phyloP scores from a whole-genome alignment of 2,113 vertebrate genomes.

The rat (Rattus norvegicus) region DNA sequence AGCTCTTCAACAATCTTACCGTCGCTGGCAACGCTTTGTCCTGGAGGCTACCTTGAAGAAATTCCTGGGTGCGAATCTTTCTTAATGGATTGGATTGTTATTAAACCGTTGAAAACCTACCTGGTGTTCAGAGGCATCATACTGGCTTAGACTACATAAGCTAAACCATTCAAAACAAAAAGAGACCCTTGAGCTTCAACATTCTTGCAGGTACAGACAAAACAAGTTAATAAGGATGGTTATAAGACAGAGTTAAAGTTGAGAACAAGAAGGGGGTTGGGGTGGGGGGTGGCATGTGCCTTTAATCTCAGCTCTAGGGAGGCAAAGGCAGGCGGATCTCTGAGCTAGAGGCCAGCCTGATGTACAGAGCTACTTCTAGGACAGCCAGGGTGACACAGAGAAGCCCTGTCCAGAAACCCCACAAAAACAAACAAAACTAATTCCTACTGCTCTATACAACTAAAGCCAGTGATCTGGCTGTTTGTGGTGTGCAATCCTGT shows the following conservation, averaged over 20 bases:
- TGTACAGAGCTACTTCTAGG: too few species aligned
- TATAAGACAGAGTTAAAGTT: not conserved
- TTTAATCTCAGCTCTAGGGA: too few species aligned
- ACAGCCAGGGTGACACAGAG: too few species aligned
- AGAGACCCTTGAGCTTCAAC: not conserved
- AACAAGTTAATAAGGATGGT: not conserved
- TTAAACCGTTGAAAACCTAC: not conserved
- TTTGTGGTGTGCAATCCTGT: too few species aligned
- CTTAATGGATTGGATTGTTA: not conserved
- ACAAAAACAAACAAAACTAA: too few species aligned
- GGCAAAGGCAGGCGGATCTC: too few species aligned
- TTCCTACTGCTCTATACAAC: too few species aligned
- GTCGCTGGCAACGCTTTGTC: not conserved
- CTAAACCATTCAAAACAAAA: not conserved
- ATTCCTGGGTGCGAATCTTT: not conserved
- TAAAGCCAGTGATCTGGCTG: too few species aligned
- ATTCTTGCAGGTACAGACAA: not conserved
- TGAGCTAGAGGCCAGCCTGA: too few species aligned
- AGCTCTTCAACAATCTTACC: not conserved
- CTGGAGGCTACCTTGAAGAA: not conserved
- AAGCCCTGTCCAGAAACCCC: too few species aligned
- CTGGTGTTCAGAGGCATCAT: not conserved
- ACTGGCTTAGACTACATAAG: not conserved
- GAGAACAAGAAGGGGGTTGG: too few species aligned
- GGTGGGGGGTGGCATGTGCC: too few species aligned